Evolutionary conservation across 1,140 invertebrate genomes (phyloP).

Genomic region (Bicyclus anynana): DNA sequence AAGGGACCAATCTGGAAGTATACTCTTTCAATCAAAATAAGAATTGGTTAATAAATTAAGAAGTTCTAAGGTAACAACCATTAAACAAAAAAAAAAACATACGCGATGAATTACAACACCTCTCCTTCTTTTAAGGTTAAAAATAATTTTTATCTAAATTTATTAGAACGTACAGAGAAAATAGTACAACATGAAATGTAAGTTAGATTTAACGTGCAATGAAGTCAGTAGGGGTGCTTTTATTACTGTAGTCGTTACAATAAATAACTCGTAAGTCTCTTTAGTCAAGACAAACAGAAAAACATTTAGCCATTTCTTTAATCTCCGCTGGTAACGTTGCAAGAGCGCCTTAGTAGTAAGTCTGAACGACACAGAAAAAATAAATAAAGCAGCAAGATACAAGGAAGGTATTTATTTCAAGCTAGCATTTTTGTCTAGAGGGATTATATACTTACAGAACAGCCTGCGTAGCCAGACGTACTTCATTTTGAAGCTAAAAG

Average conservation of each 20-base stretch:
- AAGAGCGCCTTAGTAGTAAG: conserved; percentile 34
- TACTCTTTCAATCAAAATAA: too few species aligned
- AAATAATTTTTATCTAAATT: too few species aligned
- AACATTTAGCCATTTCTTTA: conserved; percentile 52
- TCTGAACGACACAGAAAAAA: conserved; percentile 43
- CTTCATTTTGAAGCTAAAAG: too few species aligned
- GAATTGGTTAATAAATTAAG: too few species aligned
- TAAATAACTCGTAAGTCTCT: conserved; percentile 22
- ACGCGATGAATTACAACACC: too few species aligned
- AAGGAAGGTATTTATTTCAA: conserved; percentile 35
- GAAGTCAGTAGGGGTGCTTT: conserved; percentile 1
- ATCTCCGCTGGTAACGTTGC: conserved; percentile 36
- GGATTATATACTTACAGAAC: too few species aligned
- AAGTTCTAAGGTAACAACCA: too few species aligned
- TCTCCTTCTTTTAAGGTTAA: too few species aligned
- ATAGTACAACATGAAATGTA: neutral
- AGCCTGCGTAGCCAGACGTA: too few species aligned
- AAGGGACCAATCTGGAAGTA: too few species aligned
- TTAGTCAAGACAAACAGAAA: conserved; percentile 25
- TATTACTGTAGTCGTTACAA: conserved; percentile 10
- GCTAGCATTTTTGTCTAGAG: neutral
- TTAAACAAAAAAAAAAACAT: too few species aligned
- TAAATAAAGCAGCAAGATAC: conserved; percentile 29
- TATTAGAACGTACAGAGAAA: neutral
- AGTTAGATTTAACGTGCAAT: conserved; percentile 3